Base-by-base conservation (phyloP, 1,140 invertebrate species). In the Olivierus martensii region DNA sequence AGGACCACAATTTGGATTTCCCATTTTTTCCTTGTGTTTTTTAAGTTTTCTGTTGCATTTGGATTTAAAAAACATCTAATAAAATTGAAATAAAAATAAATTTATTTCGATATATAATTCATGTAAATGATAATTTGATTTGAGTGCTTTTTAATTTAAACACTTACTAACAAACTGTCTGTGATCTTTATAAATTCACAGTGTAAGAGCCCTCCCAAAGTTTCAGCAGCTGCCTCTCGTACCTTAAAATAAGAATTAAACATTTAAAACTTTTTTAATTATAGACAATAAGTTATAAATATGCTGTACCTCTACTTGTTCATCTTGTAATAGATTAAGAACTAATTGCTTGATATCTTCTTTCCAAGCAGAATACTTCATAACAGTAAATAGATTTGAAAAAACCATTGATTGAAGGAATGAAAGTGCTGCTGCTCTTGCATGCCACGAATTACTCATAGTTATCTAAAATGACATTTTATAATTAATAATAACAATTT, bases 171-270 rank as follows among this genome's bases (percentile, higher is more conserved):
- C 38, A 75, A 58, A 17, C 67, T 59, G 39, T 69, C 56, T 49
- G 73, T 67, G 21, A 74, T 65, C 39, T 69, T 62, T 43, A 92
- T 72, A 60, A 87, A 87, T 21, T 79, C 78, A 64, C 85, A 91
- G 65, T 93, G 89, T 58, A 95, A 73, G 34, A 94, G 70, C 28
- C 89, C 89, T 56, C 86, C 80, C 2, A 96, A 72, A 17, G 91
- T 80, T 60, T 82, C 77, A 2, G 82, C 79, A 19, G 89, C 87
- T 58, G 79, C 79, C 64, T 87, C 79, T 52, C 88, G 73, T 17
- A 76, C 75, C 67, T 76, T 60, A 34, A 65, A 51, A 11, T n/a
- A n/a, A n/a, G n/a, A n/a, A n/a, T n/a, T n/a, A n/a, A n/a, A n/a
- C n/a, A n/a, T n/a, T n/a, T n/a, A n/a, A n/a, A n/a, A n/a, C n/a